Conservation (phyloP, 37 sponge, comb jelly and placozoan genomes). For the Aplysina aerophoba region DNA sequence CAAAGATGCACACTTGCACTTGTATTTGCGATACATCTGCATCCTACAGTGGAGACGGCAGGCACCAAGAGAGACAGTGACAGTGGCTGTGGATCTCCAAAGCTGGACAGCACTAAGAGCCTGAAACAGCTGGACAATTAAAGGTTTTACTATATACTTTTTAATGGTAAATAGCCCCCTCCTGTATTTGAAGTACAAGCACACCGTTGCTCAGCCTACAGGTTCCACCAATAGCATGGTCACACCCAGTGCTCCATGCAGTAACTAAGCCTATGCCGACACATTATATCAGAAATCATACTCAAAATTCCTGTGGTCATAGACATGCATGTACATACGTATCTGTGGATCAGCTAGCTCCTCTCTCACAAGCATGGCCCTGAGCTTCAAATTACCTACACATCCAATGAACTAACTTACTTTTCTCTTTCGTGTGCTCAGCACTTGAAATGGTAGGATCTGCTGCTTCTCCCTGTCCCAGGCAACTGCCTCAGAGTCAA, state of each 20-base stretch:
- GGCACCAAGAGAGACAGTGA: neutral
- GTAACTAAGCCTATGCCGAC: too few relatives aligned
- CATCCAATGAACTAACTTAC: constrained; percentile 14
- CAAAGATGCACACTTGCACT: constrained; percentile 96
- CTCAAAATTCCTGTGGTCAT: neutral
- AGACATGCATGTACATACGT: neutral
- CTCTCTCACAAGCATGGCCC: neutral
- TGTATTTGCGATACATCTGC: constrained; percentile 83
- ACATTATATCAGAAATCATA: neutral
- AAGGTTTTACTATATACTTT: too few relatives aligned
- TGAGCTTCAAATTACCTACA: too few relatives aligned
- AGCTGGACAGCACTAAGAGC: neutral
- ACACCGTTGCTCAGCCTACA: too few relatives aligned
- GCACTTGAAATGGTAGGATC: constrained; percentile 95
- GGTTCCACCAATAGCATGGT: too few relatives aligned
- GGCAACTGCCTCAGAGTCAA: constrained; percentile 96
- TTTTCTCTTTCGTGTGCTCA: constrained; percentile 95
- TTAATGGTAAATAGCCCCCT: too few relatives aligned
- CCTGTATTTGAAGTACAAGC: too few relatives aligned
- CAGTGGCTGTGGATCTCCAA: neutral
- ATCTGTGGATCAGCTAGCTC: neutral
- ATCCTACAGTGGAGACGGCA: constrained; percentile 53
- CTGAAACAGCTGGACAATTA: too few relatives aligned
- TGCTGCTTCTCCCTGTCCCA: constrained; percentile 92
- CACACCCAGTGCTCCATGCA: too few relatives aligned